phyloP scores from a whole-genome alignment of 2,797 vertebrate species.

The Perdix hodgsoniae region DNA sequence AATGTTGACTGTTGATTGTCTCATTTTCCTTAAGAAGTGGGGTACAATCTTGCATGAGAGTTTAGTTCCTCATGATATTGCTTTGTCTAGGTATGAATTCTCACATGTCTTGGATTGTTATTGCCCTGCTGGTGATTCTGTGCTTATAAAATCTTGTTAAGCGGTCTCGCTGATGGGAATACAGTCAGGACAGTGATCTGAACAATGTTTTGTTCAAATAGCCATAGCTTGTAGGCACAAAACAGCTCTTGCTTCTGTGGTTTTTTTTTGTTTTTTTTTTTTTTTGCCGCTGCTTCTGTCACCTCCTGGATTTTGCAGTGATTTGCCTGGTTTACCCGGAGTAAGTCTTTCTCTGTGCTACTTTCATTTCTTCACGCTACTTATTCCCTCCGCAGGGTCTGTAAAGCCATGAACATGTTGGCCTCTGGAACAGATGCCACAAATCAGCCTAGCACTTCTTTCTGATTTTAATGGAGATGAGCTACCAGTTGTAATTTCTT shows the following conservation, averaged over 20 bases:
- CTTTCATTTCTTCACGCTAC: background rate
- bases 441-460: slow-evolving; percentile 64
- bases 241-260: background rate
- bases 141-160: background rate
- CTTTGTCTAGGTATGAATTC: slow-evolving; percentile 15
- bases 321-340: background rate
- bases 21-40: background rate
- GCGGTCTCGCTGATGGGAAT: background rate
- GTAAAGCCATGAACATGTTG: background rate
- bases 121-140: background rate
- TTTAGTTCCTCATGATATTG: background rate
- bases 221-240: background rate
- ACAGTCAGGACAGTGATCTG: background rate
- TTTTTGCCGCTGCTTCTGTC: background rate
- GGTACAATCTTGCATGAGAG: background rate
- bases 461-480: slow-evolving; percentile 71
- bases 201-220: background rate
- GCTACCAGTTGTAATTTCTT: slow-evolving; percentile 50
- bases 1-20: background rate
- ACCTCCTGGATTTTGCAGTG: fast-evolving
- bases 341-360: background rate
- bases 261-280: too few species aligned
- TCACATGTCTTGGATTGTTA: background rate
- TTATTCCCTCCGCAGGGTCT: background rate
- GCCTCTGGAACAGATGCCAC: slow-evolving; percentile 35